These are phyloP conservation scores for Copsychus sechellarum DNA, from an alignment of 2,113 vertebrate species.

Conservation along the genomic window DNA sequence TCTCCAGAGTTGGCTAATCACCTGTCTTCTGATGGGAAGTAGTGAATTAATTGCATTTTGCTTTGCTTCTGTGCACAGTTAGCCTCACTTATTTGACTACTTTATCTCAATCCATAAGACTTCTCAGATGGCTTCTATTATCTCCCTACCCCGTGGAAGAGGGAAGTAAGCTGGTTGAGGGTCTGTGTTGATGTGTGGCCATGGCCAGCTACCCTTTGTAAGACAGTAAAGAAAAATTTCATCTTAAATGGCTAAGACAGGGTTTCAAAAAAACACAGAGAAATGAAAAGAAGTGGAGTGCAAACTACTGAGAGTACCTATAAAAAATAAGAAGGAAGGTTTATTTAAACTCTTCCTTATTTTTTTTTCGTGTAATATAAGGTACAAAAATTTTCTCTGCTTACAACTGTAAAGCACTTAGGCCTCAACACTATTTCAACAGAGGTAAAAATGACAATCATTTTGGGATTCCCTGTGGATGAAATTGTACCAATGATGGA, in stretches of 20 bases:
- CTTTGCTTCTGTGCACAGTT: background rate
- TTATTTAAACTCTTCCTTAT: background rate
- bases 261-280: background rate
- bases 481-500: background rate
- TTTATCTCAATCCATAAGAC: background rate
- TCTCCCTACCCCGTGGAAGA: accelerated
- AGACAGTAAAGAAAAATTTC: background rate
- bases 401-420: background rate
- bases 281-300: background rate
- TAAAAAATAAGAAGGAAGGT: background rate
- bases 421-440: background rate
- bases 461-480: background rate
- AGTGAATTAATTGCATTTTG: background rate
- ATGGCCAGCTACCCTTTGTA: accelerated
- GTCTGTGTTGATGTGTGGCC: too few relatives aligned
- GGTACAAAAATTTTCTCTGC: background rate
- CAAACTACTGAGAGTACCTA: background rate
- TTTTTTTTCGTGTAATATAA: background rate
- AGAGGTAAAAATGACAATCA: background rate
- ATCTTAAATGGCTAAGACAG: background rate
- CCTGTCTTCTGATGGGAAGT: background rate
- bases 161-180: background rate
- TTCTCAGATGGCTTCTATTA: background rate
- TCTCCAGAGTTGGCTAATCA: background rate
- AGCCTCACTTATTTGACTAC: background rate